These are phyloP conservation scores for Chaetura pelagica DNA, from an alignment of 2,113 vertebrate genomes.

Conservation along the genomic window DNA sequence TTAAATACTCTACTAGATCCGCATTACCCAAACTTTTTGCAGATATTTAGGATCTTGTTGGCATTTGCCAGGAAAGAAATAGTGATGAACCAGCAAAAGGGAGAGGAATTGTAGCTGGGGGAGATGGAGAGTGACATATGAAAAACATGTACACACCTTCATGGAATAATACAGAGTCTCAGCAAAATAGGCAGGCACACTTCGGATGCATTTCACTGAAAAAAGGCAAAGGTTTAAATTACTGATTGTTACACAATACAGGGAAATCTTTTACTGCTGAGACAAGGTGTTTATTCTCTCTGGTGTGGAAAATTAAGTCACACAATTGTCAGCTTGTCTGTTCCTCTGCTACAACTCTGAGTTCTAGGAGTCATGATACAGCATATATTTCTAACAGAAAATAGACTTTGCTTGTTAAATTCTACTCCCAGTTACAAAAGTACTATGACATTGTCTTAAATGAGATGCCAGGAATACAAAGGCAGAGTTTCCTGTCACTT, in stretches of 20 bases:
- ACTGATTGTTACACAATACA: not conserved
- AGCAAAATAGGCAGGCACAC: constrained; percentile 90
- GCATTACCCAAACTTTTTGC: not conserved
- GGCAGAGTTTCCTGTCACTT: not conserved
- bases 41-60: not conserved
- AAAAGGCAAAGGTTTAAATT: not conserved
- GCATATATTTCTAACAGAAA: not conserved
- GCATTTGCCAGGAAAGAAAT: not conserved
- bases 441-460: not conserved
- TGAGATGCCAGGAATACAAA: not conserved
- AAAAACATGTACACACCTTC: constrained; percentile 80
- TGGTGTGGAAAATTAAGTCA: not conserved
- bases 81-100: not conserved
- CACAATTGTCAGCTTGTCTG: not conserved
- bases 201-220: constrained; percentile 88
- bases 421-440: not conserved
- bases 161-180: constrained; percentile 87
- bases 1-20: not conserved
- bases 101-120: not conserved
- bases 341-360: not conserved
- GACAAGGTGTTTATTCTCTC: not conserved
- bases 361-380: not conserved
- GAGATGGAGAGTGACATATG: rapidly evolving
- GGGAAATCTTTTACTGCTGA: not conserved
- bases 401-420: not conserved